A percentile compares a stretch with the other conserved stretches of the same genome.
phyloP scores from a whole-genome alignment of 2,113 vertebrate genomes.

The Hydrolagus affinis region DNA sequence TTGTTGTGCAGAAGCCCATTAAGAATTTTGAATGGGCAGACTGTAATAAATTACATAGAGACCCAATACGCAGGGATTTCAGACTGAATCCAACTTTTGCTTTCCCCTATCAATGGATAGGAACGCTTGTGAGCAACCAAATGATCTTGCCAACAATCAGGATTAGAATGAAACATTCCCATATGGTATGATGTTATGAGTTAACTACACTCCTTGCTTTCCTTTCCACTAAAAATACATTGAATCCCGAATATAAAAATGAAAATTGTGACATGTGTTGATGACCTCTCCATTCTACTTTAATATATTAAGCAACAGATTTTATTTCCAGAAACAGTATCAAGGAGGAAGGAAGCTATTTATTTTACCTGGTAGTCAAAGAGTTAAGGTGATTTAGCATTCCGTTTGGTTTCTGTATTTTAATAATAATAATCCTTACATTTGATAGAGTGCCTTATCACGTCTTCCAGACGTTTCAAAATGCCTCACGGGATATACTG shows the following conservation, averaged over 20 bases:
- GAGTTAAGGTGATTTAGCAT: not conserved
- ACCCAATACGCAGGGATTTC: too few relatives aligned
- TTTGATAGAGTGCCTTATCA: too few relatives aligned
- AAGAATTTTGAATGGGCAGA: not conserved
- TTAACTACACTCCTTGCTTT: not conserved
- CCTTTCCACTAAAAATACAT: not conserved
- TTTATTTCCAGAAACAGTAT: not conserved
- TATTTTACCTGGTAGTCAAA: not conserved
- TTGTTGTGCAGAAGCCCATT: not conserved
- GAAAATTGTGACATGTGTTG: not conserved
- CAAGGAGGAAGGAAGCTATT: too few relatives aligned
- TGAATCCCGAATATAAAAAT: not conserved
- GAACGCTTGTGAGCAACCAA: not conserved
- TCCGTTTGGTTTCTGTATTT: not conserved
- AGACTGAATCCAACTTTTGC: not conserved
- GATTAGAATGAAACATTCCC: not conserved
- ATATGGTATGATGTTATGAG: not conserved
- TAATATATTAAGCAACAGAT: not conserved
- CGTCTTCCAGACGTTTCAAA: too few relatives aligned
- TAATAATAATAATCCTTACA: too few relatives aligned
- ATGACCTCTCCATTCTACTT: not conserved
- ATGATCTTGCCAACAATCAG: not conserved
- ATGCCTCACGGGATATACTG: too few relatives aligned
- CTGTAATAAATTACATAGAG: not conserved
- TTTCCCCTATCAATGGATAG: not conserved